phyloP scores from a whole-genome alignment of 2,888 invertebrate species.

The Chloroclysta siterata region DNA sequence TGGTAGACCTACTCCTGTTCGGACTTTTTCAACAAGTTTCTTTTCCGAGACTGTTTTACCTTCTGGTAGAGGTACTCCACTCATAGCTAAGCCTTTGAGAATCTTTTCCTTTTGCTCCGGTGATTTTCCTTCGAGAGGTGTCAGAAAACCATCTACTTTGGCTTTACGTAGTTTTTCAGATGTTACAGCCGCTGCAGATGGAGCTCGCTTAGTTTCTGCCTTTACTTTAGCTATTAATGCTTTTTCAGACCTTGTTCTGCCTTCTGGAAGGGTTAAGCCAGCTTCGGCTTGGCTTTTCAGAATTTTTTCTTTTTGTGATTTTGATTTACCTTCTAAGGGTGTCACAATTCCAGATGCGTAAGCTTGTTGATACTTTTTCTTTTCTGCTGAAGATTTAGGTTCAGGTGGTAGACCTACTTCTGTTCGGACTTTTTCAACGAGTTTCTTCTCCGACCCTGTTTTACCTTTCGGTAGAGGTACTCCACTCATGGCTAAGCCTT shows the following conservation, averaged over 20 bases:
- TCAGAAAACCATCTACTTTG: constrained; percentile 20
- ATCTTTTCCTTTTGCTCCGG: constrained; percentile 48
- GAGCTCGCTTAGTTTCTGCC: constrained; percentile 9
- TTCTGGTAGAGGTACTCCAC: constrained; percentile 40
- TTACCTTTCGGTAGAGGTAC: constrained; percentile 45
- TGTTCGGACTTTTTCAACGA: constrained; percentile 42
- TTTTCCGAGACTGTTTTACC: constrained; percentile 46
- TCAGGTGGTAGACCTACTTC: constrained; percentile 44
- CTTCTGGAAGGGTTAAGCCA: constrained; percentile 49
- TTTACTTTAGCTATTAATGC: constrained; percentile 20
- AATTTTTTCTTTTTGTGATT: constrained; percentile 44
- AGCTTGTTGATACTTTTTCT: constrained; percentile 48
- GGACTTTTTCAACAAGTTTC: constrained; percentile 41
- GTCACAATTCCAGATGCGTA: constrained; percentile 47
- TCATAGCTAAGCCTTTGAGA: constrained; percentile 42
- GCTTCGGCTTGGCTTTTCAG: constrained; percentile 42
- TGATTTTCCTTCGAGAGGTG: constrained; percentile 42
- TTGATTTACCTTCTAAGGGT: constrained; percentile 53
- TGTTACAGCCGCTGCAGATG: constrained; percentile 18
- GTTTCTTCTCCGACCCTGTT: constrained; percentile 41
- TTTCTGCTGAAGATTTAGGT: constrained; percentile 43
- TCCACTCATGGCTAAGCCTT: constrained; percentile 39
- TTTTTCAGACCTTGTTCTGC: constrained; percentile 52
- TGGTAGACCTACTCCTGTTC: constrained; percentile 41
- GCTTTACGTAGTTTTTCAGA: constrained; percentile 45